Percentiles rank a stretch among this genome's conserved stretches.
Conservation (phyloP, 2,888 invertebrate species). For the Ichneumoninae sp. region DNA sequence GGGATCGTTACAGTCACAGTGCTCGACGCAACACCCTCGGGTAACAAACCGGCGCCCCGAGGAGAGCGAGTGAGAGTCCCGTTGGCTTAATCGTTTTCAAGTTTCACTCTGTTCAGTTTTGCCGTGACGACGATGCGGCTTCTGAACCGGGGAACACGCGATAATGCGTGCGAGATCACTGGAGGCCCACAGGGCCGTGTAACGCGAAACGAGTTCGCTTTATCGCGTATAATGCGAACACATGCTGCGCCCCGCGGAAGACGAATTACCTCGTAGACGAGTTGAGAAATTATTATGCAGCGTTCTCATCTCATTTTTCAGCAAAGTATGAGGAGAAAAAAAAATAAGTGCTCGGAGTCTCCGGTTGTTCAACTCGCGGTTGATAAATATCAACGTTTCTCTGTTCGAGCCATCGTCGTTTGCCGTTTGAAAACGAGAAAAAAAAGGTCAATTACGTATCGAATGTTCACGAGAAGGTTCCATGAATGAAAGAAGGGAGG, state of each 20-base stretch:
- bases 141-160: slow-evolving; percentile 54
- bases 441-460: slow-evolving; percentile 27
- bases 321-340: background rate
- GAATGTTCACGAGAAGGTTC: slow-evolving; percentile 23
- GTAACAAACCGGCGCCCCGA: slow-evolving; percentile 13
- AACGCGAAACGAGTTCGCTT: slow-evolving; percentile 60
- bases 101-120: slow-evolving; percentile 29
- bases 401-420: background rate
- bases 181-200: slow-evolving; percentile 25
- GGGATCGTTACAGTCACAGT: background rate
- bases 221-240: slow-evolving; percentile 61
- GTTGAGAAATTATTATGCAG: slow-evolving; percentile 60
- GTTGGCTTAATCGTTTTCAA: slow-evolving; percentile 27
- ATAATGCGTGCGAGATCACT: slow-evolving; percentile 64
- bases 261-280: slow-evolving; percentile 64
- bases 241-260: slow-evolving; percentile 56
- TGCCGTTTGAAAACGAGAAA: background rate
- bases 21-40: slow-evolving; percentile 1
- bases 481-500: slow-evolving; percentile 50
- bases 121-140: slow-evolving; percentile 37
- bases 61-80: background rate
- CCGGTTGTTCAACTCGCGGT: slow-evolving; percentile 6
- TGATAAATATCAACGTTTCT: slow-evolving; percentile 3
- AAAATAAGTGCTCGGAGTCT: background rate
- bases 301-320: slow-evolving; percentile 22